Evolutionary conservation across 2,113 vertebrate species (phyloP), one percentile per base, ranked within the genome.

Genomic region (Sus scrofa): DNA sequence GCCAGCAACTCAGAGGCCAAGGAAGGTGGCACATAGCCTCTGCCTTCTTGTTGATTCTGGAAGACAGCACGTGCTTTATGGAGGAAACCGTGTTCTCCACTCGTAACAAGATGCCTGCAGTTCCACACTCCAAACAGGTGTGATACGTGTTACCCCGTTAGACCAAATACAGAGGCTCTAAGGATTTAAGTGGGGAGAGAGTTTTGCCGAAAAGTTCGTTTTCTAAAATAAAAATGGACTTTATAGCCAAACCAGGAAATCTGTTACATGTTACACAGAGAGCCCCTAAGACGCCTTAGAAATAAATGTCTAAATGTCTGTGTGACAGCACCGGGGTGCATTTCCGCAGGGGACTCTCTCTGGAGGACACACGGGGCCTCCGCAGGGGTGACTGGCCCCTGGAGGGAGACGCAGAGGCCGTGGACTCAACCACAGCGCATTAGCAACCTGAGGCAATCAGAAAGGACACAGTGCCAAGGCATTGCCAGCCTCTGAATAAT

Each of bases 1-100:
- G 77, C 95, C 83, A 52, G 86, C 30, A 50, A 96, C 95, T 95
- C 95, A 93, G 96, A 97, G 94, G 96, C 95, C 96, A 54, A 90
- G 86, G 81, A 15, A 5, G 27, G 73, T 60, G 93, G 65, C 65
- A 50, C 0, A 0, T 14, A 50, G 75, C n/a, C 27, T 11, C 34
- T 19, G 30, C 3, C 34, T 93, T 84, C 14, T 11, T 12, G 3
- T 27, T 39, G 34, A 77, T 86, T 83, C 95, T 93, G 26, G 60
- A 97, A 78, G 92, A 84, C 34, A n/a, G n/a, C 70, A 84, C 32
- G 94, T 30, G 30, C 90, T 88, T 92, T 44, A n/a, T 37, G 63
- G 86, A 52, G 83, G 89, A 89, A 85, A 58, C 60, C 20, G 81
- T 32, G 60, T 65, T 37, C 39, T 54, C 83, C 7, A 37, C 39